A percentile compares a stretch with the other conserved stretches of the same genome.
Conservation (phyloP, 2,797 vertebrate species). For the Amblyraja radiata region DNA sequence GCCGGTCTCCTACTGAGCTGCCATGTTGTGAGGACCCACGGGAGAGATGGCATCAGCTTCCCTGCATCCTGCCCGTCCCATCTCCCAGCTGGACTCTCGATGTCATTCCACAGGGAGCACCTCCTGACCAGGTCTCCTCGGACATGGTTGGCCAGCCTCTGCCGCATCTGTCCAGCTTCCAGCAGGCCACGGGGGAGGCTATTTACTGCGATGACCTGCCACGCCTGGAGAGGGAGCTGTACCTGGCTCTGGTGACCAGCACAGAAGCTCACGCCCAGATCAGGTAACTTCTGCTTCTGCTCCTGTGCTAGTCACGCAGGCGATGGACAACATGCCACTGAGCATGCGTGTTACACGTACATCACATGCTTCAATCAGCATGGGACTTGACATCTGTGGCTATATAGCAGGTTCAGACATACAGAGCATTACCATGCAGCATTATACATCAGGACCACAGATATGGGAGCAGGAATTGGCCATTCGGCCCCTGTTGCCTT, state of each 20-base stretch:
- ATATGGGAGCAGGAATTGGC: too few relatives aligned
- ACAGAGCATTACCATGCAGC: too few relatives aligned
- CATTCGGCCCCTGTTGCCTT: too few relatives aligned
- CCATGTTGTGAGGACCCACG: background rate
- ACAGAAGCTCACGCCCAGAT: constrained; percentile 73
- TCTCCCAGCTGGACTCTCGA: background rate
- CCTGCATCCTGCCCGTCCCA: too few relatives aligned
- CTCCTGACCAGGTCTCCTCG: constrained; percentile 60
- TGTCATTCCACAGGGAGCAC: constrained; percentile 65
- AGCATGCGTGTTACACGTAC: background rate
- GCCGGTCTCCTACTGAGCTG: background rate
- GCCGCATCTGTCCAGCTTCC: constrained; percentile 75
- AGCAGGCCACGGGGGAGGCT: constrained; percentile 86
- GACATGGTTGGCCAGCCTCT: constrained; percentile 78
- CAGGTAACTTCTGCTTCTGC: constrained; percentile 45
- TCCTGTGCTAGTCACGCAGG: background rate
- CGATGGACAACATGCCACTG: background rate
- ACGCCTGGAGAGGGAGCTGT: constrained; percentile 76
- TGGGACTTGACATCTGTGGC: background rate
- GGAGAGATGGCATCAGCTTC: background rate
- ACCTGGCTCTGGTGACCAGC: constrained; percentile 77
- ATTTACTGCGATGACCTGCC: constrained; percentile 88
- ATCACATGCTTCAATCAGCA: too few relatives aligned
- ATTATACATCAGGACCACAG: too few relatives aligned
- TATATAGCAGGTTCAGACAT: too few relatives aligned